These are phyloP conservation scores for Myxocyprinus asiaticus DNA, from an alignment of 2,113 vertebrate species.

Conservation along the genomic window DNA sequence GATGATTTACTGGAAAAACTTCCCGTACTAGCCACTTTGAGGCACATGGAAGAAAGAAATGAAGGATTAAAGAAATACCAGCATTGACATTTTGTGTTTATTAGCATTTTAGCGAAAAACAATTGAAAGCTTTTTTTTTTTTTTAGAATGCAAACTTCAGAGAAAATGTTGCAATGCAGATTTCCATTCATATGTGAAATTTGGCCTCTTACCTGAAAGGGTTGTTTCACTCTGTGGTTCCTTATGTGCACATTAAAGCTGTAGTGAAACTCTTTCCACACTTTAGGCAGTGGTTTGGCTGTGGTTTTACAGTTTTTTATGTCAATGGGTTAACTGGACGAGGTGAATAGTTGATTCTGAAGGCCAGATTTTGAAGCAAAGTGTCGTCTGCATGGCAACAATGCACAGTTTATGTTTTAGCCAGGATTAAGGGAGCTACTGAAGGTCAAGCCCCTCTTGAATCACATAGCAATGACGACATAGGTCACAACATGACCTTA, in stretches of 20 bases:
- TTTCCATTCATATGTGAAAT: no score
- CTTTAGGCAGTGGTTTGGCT: constrained; percentile 76
- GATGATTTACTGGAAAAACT: constrained; percentile 52
- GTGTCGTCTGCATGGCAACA: constrained; percentile 75
- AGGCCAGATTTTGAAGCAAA: constrained; percentile 58
- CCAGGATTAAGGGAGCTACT: constrained; percentile 74
- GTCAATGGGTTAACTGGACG: no score
- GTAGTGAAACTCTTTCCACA: no score
- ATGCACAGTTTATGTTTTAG: constrained; percentile 76
- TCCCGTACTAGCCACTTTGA: constrained; percentile 50
- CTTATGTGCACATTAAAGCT: no score
- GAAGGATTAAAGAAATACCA: background rate
- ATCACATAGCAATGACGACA: constrained; percentile 86
- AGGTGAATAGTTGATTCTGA: no score
- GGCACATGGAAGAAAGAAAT: background rate
- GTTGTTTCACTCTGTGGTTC: no score
- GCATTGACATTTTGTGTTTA: no score
- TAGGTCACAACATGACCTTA: constrained; percentile 78
- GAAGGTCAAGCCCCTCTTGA: constrained; percentile 78
- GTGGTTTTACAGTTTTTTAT: constrained; percentile 50
- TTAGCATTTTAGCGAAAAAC: no score
- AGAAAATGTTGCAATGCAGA: no score
- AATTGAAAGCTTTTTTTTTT: no score
- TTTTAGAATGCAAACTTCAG: no score
- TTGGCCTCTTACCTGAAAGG: no score